Conservation (phyloP, 2,113 vertebrate species). For the Gymnorhina tibicen region DNA sequence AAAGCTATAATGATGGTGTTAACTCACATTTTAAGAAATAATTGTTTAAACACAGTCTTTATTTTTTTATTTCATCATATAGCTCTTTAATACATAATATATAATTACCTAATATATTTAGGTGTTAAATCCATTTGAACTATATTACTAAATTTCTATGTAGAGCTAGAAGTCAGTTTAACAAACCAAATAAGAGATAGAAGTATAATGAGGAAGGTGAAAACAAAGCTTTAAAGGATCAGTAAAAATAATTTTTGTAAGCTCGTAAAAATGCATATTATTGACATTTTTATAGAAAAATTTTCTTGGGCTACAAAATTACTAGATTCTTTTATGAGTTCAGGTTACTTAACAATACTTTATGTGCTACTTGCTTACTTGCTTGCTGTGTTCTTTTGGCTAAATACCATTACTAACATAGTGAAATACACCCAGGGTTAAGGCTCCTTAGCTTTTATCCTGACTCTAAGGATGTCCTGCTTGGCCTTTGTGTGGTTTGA, state of each 20-base stretch:
- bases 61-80: neutral
- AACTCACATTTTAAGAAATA: neutral
- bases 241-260: neutral
- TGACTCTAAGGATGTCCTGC: neutral
- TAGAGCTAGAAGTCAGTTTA: neutral
- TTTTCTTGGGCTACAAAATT: neutral
- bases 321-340: neutral
- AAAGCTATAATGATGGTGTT: neutral
- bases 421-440: neutral
- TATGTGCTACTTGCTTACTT: neutral
- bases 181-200: neutral
- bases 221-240: neutral
- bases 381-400: neutral
- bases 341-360: neutral
- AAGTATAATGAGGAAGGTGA: neutral
- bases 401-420: neutral
- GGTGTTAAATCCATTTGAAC: neutral
- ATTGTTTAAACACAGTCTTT: neutral
- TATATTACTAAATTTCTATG: neutral
- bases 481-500: slow-evolving; percentile 5
- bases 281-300: neutral
- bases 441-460: neutral
- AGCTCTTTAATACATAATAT: neutral
- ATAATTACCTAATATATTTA: neutral
- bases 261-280: neutral